Percentiles rank a stretch among this genome's conserved stretches.
phyloP scores from a whole-genome alignment of 2,113 vertebrate species.

The Mormyrus iriodes region DNA sequence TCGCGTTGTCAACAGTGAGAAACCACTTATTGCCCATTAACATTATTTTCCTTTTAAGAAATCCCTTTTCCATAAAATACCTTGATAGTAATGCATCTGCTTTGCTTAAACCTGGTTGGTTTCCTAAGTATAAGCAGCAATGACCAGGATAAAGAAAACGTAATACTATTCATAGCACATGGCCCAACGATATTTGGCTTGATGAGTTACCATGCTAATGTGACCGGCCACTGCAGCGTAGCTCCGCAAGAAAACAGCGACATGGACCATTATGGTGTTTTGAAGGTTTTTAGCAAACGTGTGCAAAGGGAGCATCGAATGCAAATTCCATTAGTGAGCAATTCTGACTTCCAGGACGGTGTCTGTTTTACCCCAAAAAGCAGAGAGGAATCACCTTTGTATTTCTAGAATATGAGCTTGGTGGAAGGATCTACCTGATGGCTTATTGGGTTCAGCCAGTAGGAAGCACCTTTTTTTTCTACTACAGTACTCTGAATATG shows the following conservation, averaged over 20 bases:
- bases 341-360: neutral
- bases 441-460: neutral
- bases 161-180: neutral
- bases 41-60: neutral
- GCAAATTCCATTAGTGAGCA: neutral
- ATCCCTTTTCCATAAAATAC: neutral
- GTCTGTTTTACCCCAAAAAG: neutral
- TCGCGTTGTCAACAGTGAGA: neutral
- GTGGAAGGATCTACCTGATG: neutral
- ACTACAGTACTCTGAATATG: neutral
- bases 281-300: neutral
- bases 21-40: neutral
- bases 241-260: neutral
- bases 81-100: neutral
- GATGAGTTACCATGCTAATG: conserved; percentile 16
- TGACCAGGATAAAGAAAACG: neutral
- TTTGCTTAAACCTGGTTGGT: conserved; percentile 12
- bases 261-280: neutral
- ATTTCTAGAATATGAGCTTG: neutral
- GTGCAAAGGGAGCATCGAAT: neutral
- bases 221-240: neutral
- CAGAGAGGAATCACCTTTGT: neutral
- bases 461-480: neutral
- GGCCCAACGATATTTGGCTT: conserved; percentile 9
- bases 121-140: neutral